Evolutionary conservation across 2,888 invertebrate species (phyloP), one percentile per base, ranked within the genome.

Genomic region (Melanophora roralis): DNA sequence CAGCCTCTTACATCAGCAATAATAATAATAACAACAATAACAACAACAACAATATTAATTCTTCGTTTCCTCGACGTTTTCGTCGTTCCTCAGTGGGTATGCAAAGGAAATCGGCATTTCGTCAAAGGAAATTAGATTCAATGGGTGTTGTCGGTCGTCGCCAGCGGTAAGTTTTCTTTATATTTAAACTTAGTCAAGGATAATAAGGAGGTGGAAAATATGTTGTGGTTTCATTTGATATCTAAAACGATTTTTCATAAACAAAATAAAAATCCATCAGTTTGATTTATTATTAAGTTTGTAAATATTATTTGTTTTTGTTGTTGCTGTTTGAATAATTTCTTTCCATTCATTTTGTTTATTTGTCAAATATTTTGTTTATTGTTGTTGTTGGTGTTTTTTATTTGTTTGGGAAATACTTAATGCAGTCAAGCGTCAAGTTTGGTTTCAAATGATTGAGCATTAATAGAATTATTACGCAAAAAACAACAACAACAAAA

Each of bases 41-140:
- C 64, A n/a, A 53, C 51, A 45, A 49, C 34, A 60, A 65, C 12
- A 65, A 19, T 53, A 53, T 4, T 1, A 23, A 72, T 0, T 57
- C 60, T 1, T 36, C 79, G 34, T 16, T 62, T 3, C 38, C 27
- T 43, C 85, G 85, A 62, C 86, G 84, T 65, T 86, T 86, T 82
- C 87, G 89, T 21, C 85, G 87, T 69, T 88, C 88, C 14, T 88
- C 88, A 40, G 85, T 88, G 82, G 88, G 89, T 73, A 87, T 88
- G 84, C 88, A 88, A 81, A 85, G 89, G 57, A 86, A 87, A 75
- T 84, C 88, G 55, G 89, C 88, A 45, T 89, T 89, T 81, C 88
- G 89, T n/a, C 86, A 89, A 78, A 87, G 88, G 64, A 90, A 90
- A 82, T 85, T 88, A 67, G 89, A 89, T 82, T 89, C 89, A 9